These are phyloP conservation scores for Tribolium freemani DNA, from an alignment of 2,888 invertebrate genomes.

Conservation along the genomic window DNA sequence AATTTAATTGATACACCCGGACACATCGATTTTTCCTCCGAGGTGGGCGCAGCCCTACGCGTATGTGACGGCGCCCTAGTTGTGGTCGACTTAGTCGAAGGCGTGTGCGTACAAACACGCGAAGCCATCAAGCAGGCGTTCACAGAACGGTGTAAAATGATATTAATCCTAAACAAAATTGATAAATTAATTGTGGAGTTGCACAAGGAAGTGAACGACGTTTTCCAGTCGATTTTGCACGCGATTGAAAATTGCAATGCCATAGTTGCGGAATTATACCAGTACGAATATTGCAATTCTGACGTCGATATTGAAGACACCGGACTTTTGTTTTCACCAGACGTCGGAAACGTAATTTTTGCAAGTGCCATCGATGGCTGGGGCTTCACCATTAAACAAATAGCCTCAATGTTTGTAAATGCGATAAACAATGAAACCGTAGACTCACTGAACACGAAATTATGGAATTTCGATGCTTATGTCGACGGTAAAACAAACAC, in stretches of 20 bases:
- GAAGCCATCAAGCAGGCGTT: constrained; percentile 92
- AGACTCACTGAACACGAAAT: constrained; percentile 80
- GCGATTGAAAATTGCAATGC: constrained; percentile 93
- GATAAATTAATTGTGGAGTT: constrained; percentile 93
- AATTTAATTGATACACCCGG: constrained; percentile 99
- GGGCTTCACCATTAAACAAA: constrained; percentile 77
- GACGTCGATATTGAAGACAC: constrained; percentile 41
- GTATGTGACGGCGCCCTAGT: constrained; percentile 97
- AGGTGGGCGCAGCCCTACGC: constrained; percentile 96
- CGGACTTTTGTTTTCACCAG: constrained; percentile 83
- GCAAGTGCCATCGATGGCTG: constrained; percentile 97
- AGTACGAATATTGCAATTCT: constrained; percentile 76
- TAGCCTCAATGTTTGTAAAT: constrained; percentile 62
- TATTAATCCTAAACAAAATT: constrained; percentile 95
- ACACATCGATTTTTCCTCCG: constrained; percentile 98
- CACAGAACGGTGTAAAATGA: constrained; percentile 88
- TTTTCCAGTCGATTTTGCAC: constrained; percentile 87
- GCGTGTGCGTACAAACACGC: constrained; percentile 95
- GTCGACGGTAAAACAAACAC: constrained; percentile 87
- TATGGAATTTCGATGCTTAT: constrained; percentile 95
- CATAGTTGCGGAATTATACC: constrained; percentile 90
- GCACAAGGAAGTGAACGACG: constrained; percentile 87
- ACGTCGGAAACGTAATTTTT: constrained; percentile 95
- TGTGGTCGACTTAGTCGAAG: constrained; percentile 95
- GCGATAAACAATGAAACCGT: constrained; percentile 74